Evolutionary conservation across 2,113 vertebrate species (phyloP).

Genomic region (Megatriorchis doriae): DNA sequence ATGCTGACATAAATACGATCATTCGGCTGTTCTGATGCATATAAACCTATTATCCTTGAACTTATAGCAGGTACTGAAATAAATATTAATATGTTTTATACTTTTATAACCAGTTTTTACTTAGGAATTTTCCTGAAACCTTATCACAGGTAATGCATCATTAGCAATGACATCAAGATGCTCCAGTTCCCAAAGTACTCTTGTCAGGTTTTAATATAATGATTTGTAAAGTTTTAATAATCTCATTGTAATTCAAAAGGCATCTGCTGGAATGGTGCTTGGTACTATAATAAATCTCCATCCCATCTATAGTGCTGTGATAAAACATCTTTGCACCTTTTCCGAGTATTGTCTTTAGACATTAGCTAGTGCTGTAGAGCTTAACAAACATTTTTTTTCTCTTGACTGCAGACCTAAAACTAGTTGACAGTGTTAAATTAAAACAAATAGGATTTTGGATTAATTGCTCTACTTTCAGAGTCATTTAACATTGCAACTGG

Average conservation of each 20-base stretch:
- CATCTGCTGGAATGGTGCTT: conserved; percentile 62
- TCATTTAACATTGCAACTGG: conserved; percentile 23
- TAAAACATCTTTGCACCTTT: conserved; percentile 69
- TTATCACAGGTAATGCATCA: conserved; percentile 64
- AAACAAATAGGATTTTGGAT: conserved; percentile 63
- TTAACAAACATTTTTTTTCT: conserved; percentile 52
- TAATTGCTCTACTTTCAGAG: conserved; percentile 61
- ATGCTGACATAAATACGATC: conserved; percentile 32
- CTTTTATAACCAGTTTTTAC: conserved; percentile 69
- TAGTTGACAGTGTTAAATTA: conserved; percentile 58
- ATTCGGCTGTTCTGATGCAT: conserved; percentile 18
- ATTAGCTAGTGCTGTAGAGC: conserved; percentile 48
- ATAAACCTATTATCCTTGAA: conserved; percentile 61
- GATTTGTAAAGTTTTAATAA: conserved; percentile 79
- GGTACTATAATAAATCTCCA: conserved; percentile 66
- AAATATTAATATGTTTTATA: conserved; percentile 72
- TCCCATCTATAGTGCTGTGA: conserved; percentile 55
- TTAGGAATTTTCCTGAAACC: conserved; percentile 64
- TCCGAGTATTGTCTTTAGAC: conserved; percentile 63
- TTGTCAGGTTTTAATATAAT: conserved; percentile 68
- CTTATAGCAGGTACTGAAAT: conserved; percentile 61
- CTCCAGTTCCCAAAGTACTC: conserved; percentile 60
- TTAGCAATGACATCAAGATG: conserved; percentile 64
- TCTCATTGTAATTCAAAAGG: conserved; percentile 75
- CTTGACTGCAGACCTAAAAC: conserved; percentile 55